Percentiles rank a stretch among this genome's conserved stretches.
These are phyloP conservation scores for Burhinus oedicnemus DNA, from an alignment of 2,113 vertebrate genomes.

Conservation along the genomic window DNA sequence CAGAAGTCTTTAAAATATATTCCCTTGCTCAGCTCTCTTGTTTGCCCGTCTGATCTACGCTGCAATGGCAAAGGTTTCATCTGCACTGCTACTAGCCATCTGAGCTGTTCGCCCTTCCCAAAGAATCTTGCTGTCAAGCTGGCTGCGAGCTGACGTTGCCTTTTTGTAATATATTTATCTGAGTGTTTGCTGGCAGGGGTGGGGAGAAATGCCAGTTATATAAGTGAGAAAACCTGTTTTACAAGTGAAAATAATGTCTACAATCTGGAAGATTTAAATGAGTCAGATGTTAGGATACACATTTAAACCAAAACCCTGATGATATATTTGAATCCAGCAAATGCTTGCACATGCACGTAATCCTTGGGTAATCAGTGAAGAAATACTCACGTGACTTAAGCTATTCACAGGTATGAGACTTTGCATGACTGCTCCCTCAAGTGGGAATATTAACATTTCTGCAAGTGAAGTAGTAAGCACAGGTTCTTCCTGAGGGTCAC, in stretches of 20 bases:
- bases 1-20: not conserved
- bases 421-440: slow-evolving; percentile 4
- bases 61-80: not conserved
- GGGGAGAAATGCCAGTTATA: slow-evolving; percentile 17
- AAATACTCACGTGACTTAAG: not conserved
- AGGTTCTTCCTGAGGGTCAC: not conserved
- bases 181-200: not conserved
- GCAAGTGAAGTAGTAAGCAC: not conserved
- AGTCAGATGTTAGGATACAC: slow-evolving; percentile 17
- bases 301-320: slow-evolving; percentile 16
- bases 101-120: not conserved
- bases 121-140: not conserved
- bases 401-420: not conserved
- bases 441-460: not conserved
- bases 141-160: not conserved
- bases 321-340: not conserved
- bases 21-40: not conserved
- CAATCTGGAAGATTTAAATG: slow-evolving; percentile 57
- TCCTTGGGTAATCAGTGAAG: not conserved
- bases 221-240: slow-evolving; percentile 47
- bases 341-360: not conserved
- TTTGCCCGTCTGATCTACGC: not conserved
- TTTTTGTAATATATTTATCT: slow-evolving; percentile 42
- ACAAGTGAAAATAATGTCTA: slow-evolving; percentile 31
- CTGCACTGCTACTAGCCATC: not conserved